Conservation (phyloP, 2,888 invertebrate genomes). For the Tipula lateralis region DNA sequence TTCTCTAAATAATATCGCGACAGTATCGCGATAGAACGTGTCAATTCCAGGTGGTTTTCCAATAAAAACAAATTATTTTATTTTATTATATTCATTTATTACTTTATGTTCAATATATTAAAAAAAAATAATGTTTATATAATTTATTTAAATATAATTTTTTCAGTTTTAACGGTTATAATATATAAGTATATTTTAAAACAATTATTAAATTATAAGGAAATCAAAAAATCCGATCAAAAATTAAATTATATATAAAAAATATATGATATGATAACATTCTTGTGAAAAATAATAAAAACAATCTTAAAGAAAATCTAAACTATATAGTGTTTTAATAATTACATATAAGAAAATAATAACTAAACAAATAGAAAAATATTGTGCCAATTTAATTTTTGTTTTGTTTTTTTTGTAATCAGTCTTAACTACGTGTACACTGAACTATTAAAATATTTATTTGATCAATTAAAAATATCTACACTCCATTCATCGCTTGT, state of each 20-base stretch:
- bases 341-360: neutral
- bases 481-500: conserved; percentile 46
- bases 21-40: neutral
- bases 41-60: neutral
- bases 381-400: neutral
- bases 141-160: conserved; percentile 7
- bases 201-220: neutral
- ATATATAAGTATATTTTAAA: neutral
- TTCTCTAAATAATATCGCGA: neutral
- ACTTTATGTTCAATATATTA: conserved; percentile 3
- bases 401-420: neutral
- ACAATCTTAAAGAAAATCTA: neutral
- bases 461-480: conserved; percentile 32
- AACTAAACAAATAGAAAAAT: neutral
- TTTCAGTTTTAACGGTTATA: neutral
- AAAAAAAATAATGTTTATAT: neutral
- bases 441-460: neutral
- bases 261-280: conserved; percentile 33
- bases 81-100: neutral
- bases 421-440: neutral
- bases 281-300: conserved; percentile 31
- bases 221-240: neutral
- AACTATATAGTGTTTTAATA: neutral
- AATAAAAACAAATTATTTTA: neutral
- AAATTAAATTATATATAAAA: conserved; percentile 26